phyloP scores from a whole-genome alignment of 2,113 vertebrate species.

The Caracal caracal region DNA sequence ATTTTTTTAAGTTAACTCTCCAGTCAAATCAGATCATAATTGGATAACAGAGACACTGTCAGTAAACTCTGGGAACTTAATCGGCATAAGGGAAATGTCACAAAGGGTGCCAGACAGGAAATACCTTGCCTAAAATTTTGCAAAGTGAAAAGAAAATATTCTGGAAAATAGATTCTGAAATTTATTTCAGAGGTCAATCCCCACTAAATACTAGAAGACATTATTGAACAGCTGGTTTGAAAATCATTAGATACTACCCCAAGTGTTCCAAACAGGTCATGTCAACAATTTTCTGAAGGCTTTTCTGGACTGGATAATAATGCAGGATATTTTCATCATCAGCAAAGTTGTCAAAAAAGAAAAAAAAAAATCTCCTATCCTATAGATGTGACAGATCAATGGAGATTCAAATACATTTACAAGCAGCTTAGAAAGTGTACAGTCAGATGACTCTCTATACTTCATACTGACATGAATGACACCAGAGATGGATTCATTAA shows the following conservation, averaged over 20 bases:
- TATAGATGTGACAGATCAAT: background rate
- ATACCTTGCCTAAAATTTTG: background rate
- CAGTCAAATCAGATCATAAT: background rate
- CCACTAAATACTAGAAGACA: background rate
- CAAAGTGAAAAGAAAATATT: background rate
- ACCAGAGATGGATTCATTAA: background rate
- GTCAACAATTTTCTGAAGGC: background rate
- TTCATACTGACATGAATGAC: background rate
- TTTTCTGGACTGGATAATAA: background rate
- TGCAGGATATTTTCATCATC: background rate
- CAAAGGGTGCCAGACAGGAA: background rate
- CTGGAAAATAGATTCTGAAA: background rate
- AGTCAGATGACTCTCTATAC: background rate
- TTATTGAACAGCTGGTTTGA: background rate
- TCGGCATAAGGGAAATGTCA: background rate
- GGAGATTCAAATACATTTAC: background rate
- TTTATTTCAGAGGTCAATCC: background rate
- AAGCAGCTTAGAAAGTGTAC: background rate
- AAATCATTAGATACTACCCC: background rate
- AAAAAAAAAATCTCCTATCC: background rate
- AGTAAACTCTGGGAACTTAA: background rate
- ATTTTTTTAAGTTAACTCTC: background rate
- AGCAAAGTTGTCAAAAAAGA: background rate
- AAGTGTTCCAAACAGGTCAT: background rate
- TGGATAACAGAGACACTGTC: background rate